phyloP scores from a whole-genome alignment of 2,113 vertebrate genomes.

The Calidris pygmaea region DNA sequence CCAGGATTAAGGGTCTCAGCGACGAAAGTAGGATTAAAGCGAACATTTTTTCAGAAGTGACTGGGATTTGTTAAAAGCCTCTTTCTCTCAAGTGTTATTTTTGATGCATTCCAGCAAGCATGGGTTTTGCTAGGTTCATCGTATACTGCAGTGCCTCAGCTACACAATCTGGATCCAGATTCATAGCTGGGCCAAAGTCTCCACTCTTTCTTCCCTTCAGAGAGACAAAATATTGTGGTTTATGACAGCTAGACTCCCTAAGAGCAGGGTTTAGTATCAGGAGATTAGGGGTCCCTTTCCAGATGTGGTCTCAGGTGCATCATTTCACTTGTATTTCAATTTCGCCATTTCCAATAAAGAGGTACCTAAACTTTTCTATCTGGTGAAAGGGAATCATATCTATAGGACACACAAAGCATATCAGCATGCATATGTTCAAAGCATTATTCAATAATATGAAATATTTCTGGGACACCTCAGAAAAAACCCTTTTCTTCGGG shows the following conservation, averaged over 20 bases:
- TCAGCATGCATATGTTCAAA: background rate
- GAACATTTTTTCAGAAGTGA: constrained; percentile 12
- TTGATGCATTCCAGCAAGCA: background rate
- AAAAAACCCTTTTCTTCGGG: background rate
- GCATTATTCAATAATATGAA: background rate
- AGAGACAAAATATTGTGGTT: background rate
- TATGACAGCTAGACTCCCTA: background rate
- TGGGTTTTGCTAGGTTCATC: background rate
- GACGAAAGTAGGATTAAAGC: constrained; percentile 21
- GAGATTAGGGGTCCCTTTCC: background rate
- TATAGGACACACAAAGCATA: background rate
- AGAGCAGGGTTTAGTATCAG: background rate
- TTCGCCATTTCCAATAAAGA: background rate
- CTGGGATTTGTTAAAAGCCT: constrained; percentile 45
- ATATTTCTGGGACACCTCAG: background rate
- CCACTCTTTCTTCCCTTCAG: background rate
- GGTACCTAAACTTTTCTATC: background rate
- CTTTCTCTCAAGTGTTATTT: constrained; percentile 4
- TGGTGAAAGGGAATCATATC: background rate
- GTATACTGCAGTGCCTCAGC: background rate
- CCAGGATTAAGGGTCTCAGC: constrained; percentile 41
- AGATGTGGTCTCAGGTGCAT: background rate
- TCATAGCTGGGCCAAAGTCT: background rate
- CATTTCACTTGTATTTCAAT: background rate
- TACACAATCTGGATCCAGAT: background rate